A percentile compares a stretch with the other conserved stretches of the same genome.
Conservation (phyloP, 2,888 invertebrate species). For the Athalia rosae region DNA sequence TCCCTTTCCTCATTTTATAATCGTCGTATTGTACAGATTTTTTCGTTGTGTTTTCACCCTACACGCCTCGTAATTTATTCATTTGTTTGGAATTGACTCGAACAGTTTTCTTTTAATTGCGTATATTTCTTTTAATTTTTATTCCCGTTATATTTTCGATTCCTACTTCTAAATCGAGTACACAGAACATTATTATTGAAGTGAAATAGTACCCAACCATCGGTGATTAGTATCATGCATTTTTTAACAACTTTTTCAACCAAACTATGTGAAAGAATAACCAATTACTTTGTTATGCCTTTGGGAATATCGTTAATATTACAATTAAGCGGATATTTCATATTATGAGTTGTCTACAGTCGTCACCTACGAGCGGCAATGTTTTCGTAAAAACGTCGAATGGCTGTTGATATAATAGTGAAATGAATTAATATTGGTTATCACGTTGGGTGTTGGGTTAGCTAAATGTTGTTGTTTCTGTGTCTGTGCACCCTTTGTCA, state of each 20-base stretch:
- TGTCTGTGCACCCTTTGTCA: slow-evolving; percentile 73
- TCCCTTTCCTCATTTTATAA: slow-evolving; percentile 54
- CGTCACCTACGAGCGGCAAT: slow-evolving; percentile 27
- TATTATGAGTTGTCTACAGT: slow-evolving; percentile 1
- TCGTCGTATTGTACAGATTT: slow-evolving; percentile 4
- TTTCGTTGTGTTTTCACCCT: slow-evolving; percentile 13
- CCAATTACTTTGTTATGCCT: not conserved
- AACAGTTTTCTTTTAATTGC: not conserved
- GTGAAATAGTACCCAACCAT: not conserved
- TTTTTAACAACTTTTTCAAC: not conserved
- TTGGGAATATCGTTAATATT: too few relatives aligned
- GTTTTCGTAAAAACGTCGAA: not conserved
- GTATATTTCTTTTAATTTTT: not conserved
- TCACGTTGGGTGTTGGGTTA: slow-evolving; percentile 57
- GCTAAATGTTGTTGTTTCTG: slow-evolving; percentile 72
- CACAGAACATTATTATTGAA: not conserved
- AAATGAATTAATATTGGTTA: slow-evolving; percentile 37
- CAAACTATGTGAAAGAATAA: not conserved
- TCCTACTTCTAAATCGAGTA: too few relatives aligned
- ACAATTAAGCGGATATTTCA: not conserved
- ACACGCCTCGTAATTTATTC: not conserved
- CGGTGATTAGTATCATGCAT: too few relatives aligned
- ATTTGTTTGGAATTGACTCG: not conserved
- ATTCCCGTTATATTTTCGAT: not conserved
- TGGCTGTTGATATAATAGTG: slow-evolving; percentile 30